Base-by-base conservation (phyloP, 2,797 vertebrate genomes). In the Pelodytes ibericus region DNA sequence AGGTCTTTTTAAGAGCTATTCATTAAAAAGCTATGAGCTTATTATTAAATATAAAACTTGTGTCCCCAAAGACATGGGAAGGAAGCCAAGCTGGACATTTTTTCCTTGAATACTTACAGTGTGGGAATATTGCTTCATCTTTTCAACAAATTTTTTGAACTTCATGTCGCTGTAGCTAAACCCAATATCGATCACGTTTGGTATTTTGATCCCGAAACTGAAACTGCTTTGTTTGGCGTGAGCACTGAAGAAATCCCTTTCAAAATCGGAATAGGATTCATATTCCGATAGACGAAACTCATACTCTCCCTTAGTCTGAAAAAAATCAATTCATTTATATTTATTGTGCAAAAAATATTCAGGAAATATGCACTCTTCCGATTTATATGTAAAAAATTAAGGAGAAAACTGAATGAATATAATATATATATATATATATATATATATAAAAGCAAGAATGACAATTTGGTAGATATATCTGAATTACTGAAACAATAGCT, bases 261-360 rank as follows among this genome's bases (percentile, higher is more conserved):
- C 91, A 81, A 90, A 98, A 59, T 90, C 86, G 15, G 87, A 88
- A 81, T 95, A 98, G 0, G 95, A 92, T 0, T 93, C 85, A 30
- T 93, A 94, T 30, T 91, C 84, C 74, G 86, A 79, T 75, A 95
- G 36, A 0, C 63, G 86, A 83, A 97, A 97, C 82, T 96, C 92
- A 33, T 91, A 94, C 31, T 92, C 90, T 76, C 95, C 94, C 91
- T 88, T 93, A 33, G 94, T 95, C 97, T 99, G 89, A 80, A 86
- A 58, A 84, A 81, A 87, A 80, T 83, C 72, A 82, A 20, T 29
- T 47, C 16, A 59, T 29, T 39, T 18, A 16, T 2, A 47, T 16
- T 15, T 47, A 47, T 47, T 4, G 4, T 47, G 13, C 11, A 47
- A 36, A 6, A 36, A 6, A 36, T 36, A 36, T 36, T 36, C 5